Conservation (phyloP, 2,113 vertebrate species). For the Marmota flaviventris region DNA sequence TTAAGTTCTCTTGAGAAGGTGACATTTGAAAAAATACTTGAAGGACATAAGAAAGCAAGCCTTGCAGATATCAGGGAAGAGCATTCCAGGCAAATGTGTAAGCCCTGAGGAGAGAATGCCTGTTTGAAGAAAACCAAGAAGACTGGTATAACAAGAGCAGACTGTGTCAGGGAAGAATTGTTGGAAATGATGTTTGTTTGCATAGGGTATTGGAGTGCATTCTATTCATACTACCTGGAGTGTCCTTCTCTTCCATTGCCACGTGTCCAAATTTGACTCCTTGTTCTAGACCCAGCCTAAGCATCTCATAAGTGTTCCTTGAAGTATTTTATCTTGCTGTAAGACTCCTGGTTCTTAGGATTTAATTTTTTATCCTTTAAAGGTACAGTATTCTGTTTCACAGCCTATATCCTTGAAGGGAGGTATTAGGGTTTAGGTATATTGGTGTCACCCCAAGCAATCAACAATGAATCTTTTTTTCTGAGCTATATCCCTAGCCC, state of each 20-base stretch:
- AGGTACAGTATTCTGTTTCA: background rate
- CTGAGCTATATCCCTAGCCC: background rate
- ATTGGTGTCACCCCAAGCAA: background rate
- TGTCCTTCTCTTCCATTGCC: background rate
- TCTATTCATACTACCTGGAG: background rate
- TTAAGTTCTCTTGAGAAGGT: background rate
- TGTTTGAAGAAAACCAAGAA: background rate
- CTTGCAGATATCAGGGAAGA: background rate
- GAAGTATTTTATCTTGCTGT: slow-evolving; percentile 1
- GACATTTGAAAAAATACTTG: background rate
- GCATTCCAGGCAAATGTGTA: background rate
- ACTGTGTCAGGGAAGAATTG: background rate
- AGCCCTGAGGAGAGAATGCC: background rate
- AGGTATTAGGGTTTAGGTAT: background rate
- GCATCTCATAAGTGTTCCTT: background rate
- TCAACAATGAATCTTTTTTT: background rate
- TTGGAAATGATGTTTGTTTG: background rate
- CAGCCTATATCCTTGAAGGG: background rate
- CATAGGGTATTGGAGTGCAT: background rate
- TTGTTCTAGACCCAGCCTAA: background rate
- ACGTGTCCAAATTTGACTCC: background rate
- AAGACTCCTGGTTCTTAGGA: slow-evolving; percentile 11
- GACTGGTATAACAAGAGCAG: background rate
- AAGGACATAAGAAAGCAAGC: background rate
- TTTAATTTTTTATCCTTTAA: slow-evolving; percentile 44